A percentile compares a stretch with the other conserved stretches of the same genome.
Conservation (phyloP, 2,797 vertebrate species). For the Parauchenoglanis punctatus region DNA sequence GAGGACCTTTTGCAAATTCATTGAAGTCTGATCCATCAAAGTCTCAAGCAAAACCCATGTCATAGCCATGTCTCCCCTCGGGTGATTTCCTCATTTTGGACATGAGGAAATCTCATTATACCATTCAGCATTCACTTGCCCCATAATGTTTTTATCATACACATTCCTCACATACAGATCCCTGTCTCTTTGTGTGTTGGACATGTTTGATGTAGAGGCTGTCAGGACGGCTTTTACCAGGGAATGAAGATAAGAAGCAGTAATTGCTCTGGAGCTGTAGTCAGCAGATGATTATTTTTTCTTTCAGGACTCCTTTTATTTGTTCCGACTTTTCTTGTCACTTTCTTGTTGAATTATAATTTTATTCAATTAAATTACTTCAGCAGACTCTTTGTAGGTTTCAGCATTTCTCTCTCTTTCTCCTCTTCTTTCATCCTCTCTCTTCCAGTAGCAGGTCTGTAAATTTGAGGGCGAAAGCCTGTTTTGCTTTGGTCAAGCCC, state of each 20-base stretch:
- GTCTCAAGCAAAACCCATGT: slow-evolving; percentile 22
- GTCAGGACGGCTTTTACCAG: slow-evolving; percentile 34
- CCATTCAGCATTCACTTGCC: slow-evolving; percentile 41
- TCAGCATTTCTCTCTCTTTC: slow-evolving; percentile 1
- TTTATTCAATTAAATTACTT: slow-evolving; percentile 29
- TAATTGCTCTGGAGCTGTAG: slow-evolving; percentile 29
- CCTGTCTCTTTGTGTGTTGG: slow-evolving; percentile 28
- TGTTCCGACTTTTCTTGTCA: slow-evolving; percentile 22
- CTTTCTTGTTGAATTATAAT: slow-evolving; percentile 31
- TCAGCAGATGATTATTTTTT: slow-evolving; percentile 27
- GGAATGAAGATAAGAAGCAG: slow-evolving; percentile 37
- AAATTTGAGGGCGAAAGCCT: slow-evolving; percentile 52
- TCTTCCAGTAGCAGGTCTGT: slow-evolving; percentile 47
- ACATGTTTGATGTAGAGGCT: slow-evolving; percentile 32
- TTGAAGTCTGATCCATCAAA: slow-evolving; percentile 50
- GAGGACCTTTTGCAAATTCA: slow-evolving; percentile 30
- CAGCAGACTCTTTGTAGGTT: slow-evolving; percentile 20
- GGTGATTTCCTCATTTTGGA: slow-evolving; percentile 43
- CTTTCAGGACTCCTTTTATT: slow-evolving; percentile 28
- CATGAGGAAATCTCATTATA: slow-evolving; percentile 56
- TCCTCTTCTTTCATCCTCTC: background rate
- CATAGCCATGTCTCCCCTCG: slow-evolving; percentile 24
- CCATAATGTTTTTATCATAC: slow-evolving; percentile 53
- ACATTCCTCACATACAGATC: slow-evolving; percentile 40
- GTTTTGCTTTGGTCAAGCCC: slow-evolving; percentile 55